Conservation (phyloP, 1,140 invertebrate genomes). For the Myzus persicae region DNA sequence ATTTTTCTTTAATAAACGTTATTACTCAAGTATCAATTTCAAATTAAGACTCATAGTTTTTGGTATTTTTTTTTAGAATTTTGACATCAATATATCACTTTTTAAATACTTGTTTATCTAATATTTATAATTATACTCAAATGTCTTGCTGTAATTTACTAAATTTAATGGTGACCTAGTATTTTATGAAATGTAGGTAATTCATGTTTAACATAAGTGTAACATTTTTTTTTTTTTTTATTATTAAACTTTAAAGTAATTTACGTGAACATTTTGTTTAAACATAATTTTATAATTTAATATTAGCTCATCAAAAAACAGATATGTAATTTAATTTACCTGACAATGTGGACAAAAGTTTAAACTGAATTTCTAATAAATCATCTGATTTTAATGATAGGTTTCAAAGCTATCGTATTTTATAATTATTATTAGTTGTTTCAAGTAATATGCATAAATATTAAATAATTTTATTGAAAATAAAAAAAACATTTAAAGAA, state of each 20-base stretch:
- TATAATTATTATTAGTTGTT: background rate
- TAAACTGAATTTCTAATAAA: background rate
- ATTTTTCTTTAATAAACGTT: background rate
- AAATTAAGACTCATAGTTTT: background rate
- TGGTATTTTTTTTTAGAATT: conserved; percentile 11
- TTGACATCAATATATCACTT: background rate
- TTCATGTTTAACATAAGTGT: background rate
- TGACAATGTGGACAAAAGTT: background rate
- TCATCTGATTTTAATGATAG: background rate
- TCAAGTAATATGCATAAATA: background rate
- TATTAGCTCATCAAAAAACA: background rate
- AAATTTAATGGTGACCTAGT: background rate
- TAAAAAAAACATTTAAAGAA: background rate
- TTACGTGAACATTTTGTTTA: background rate
- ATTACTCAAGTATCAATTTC: background rate
- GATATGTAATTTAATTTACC: background rate
- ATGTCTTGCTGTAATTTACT: background rate
- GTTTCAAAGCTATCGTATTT: background rate
- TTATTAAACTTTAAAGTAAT: background rate
- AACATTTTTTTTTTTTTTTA: background rate
- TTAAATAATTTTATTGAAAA: background rate
- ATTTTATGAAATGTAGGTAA: background rate
- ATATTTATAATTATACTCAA: background rate
- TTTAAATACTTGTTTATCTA: background rate
- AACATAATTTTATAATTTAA: background rate